Conservation (phyloP, 2,113 vertebrate species). For the Verasper variegatus region DNA sequence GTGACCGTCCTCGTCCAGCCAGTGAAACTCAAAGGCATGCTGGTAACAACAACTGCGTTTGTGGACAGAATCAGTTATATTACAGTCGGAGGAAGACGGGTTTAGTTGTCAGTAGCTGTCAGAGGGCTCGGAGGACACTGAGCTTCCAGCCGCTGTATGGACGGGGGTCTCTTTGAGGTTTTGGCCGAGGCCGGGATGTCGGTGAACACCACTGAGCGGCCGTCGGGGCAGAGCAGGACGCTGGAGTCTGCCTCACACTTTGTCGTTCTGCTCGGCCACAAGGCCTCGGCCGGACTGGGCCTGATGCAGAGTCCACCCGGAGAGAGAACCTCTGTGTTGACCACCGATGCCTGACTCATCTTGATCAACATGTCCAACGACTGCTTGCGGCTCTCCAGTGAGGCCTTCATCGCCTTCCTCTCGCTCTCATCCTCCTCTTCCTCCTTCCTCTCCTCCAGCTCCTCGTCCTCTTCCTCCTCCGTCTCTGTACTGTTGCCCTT, state of each 20-base stretch:
- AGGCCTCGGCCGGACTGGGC: slow-evolving; percentile 70
- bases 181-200: slow-evolving; percentile 65
- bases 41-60: slow-evolving; percentile 16
- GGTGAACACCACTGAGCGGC: slow-evolving; percentile 72
- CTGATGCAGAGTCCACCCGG: slow-evolving; percentile 70
- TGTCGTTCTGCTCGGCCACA: slow-evolving; percentile 89
- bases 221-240: slow-evolving; percentile 88
- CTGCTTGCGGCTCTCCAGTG: slow-evolving; percentile 83
- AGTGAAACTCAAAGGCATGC: slow-evolving; percentile 45
- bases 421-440: slow-evolving; percentile 63
- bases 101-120: slow-evolving; percentile 68
- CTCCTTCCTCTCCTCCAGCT: slow-evolving; percentile 65
- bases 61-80: slow-evolving; percentile 10
- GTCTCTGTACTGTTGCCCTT: slow-evolving; percentile 67
- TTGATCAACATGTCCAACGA: slow-evolving; percentile 88
- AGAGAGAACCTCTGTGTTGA: slow-evolving; percentile 82
- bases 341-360: slow-evolving; percentile 76
- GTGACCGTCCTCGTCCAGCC: slow-evolving; percentile 19
- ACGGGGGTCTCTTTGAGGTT: slow-evolving; percentile 70
- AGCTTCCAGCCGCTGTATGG: slow-evolving; percentile 71
- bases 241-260: slow-evolving; percentile 98
- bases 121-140: slow-evolving; percentile 78
- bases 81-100: slow-evolving; percentile 7
- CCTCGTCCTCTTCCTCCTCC: slow-evolving; percentile 77
- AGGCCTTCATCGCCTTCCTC: slow-evolving; percentile 62